A percentile compares a stretch with the other conserved stretches of the same genome.
Evolutionary conservation across 1,140 invertebrate genomes (phyloP).

Genomic region (Aplysia californica): DNA sequence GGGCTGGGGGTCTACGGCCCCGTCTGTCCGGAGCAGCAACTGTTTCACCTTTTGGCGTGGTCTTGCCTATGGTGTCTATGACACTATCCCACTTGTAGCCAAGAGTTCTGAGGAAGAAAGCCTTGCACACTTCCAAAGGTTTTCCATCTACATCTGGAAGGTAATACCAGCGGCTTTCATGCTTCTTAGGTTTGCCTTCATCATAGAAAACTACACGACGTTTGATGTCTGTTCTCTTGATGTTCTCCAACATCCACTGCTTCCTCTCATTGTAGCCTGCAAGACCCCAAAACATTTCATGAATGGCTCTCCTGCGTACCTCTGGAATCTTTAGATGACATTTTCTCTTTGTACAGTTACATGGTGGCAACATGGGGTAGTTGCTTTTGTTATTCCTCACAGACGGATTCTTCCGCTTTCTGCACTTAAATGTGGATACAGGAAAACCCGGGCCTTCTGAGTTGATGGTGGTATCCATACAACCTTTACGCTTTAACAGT

Average conservation of each 20-base stretch:
- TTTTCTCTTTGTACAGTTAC: conserved; percentile 6
- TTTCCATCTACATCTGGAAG: neutral
- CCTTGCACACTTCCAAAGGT: neutral
- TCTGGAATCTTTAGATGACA: neutral
- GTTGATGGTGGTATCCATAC: neutral
- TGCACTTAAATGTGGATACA: neutral
- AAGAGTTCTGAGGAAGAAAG: conserved; percentile 7
- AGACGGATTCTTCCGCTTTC: neutral
- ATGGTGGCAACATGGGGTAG: conserved; percentile 1
- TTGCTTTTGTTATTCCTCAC: neutral
- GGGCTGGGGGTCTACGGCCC: neutral
- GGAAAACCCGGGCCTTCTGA: too few relatives aligned
- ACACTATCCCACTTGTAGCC: conserved; percentile 17
- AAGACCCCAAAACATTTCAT: conserved; percentile 11
- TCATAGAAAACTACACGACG: neutral
- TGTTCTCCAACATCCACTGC: conserved; percentile 13
- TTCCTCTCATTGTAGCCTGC: conserved; percentile 13
- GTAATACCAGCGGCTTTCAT: conserved; percentile 10
- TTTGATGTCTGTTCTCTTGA: conserved; percentile 11
- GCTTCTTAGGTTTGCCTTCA: neutral
- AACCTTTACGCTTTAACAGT: neutral
- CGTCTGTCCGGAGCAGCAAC: neutral
- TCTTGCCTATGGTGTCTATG: conserved; percentile 20
- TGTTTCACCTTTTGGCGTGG: conserved; percentile 14
- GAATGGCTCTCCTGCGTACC: neutral